Evolutionary conservation across 2,113 vertebrate species (phyloP).

Genomic region (Dromaius novaehollandiae): DNA sequence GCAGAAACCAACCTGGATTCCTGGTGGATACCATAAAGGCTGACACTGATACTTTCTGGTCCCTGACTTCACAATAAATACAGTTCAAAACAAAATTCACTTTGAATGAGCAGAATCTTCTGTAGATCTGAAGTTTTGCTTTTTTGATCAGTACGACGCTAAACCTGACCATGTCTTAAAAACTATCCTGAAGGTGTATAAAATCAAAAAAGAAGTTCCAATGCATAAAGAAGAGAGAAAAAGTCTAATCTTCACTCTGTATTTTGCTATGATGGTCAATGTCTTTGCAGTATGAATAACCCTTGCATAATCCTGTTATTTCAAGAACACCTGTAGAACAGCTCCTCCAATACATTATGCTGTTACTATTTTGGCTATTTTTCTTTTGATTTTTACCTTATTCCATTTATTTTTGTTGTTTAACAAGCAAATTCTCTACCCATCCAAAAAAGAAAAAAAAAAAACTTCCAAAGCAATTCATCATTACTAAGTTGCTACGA

Average conservation of each 20-base stretch:
- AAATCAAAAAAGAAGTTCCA: neutral
- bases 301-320: neutral
- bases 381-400: too few species aligned
- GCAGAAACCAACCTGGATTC: neutral
- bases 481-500: neutral
- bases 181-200: neutral
- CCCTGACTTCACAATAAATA: neutral
- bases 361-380: too few species aligned
- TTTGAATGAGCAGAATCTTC: neutral
- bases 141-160: neutral
- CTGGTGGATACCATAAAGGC: neutral
- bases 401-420: neutral
- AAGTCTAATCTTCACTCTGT: neutral
- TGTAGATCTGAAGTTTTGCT: neutral
- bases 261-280: neutral
- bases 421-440: neutral
- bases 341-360: neutral
- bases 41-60: neutral
- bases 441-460: neutral
- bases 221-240: neutral
- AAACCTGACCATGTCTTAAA: neutral
- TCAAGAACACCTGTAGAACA: neutral
- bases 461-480: neutral
- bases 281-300: neutral
- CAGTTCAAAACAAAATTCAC: neutral